Base-by-base conservation (phyloP, 2,797 vertebrate genomes). In the Fringilla coelebs region DNA sequence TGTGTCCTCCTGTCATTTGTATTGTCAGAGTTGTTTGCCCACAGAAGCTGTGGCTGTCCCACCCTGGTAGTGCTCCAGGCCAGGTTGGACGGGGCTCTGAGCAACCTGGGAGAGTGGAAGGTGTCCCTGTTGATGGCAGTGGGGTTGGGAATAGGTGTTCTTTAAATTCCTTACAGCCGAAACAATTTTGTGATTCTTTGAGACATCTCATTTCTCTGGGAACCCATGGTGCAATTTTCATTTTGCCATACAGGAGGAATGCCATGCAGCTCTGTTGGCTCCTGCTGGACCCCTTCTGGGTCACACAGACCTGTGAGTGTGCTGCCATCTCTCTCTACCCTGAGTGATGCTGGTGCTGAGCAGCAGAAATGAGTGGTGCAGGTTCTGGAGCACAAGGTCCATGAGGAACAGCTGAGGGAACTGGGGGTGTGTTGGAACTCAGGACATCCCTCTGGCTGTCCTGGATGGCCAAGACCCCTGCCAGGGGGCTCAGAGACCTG, bases 141-240 rank as follows among this genome's bases (percentile, higher is more conserved):
- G 17, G 6, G 1, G 1, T 9, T 51, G 15, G 12, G 51, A 17
- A 2, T 4, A 13, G 20, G 7, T 40, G 21, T 1, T 40, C 38
- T 71, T 51, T 32, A 77, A 34, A 51, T 13, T 31, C 25, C 79
- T 40, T 40, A 9, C 25, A 40, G 16, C 25, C 13, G 40, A 58
- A 72, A 52, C 6, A 16, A 12, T 52, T 36, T 25, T 8, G 15
- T 46, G 45, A 11, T 52, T 34, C 45, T 72, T 19, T 34, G 16
- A 46, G 67, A 3, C 2, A 6, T 32, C 58, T 79, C 0, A 13
- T 38, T 90, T 82, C 46, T 40, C 71, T 51, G n/a, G 48, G 43
- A 73, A 28, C 12, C 34, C 20, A 25, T 1, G 24, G 9, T 6
- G 32, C 22, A 11, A 36, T 58, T 91, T 84, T 77, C 29, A 57